Conservation (phyloP, 2,888 invertebrate genomes). For the Oxytorus armatus region DNA sequence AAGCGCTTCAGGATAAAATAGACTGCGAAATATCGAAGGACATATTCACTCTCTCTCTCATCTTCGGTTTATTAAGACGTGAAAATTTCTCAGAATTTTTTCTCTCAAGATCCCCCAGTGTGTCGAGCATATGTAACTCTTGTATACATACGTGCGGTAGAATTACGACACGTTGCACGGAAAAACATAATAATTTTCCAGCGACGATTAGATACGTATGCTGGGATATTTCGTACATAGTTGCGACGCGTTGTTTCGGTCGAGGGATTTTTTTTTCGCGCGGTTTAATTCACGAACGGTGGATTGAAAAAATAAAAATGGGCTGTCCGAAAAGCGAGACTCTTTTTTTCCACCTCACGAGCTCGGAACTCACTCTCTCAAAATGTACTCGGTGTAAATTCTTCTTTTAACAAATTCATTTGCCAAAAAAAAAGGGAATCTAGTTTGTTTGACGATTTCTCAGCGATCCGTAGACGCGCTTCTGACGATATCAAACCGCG, state of each 20-base stretch:
- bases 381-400: too few species aligned
- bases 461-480: slow-evolving; percentile 13
- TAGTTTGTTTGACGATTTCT: too few species aligned
- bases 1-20: slow-evolving; percentile 8
- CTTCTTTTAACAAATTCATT: too few species aligned
- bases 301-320: too few species aligned
- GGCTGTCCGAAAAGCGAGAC: too few species aligned
- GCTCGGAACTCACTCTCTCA: too few species aligned
- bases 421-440: too few species aligned
- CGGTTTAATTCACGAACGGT: too few species aligned
- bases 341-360: too few species aligned
- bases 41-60: slow-evolving; percentile 29
- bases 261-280: slow-evolving; percentile 2
- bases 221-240: too few species aligned
- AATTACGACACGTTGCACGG: slow-evolving; percentile 23
- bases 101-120: slow-evolving; percentile 1
- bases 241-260: too few species aligned
- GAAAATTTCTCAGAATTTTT: slow-evolving; percentile 63
- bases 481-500: slow-evolving; percentile 27
- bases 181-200: slow-evolving; percentile 24
- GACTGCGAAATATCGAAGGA: slow-evolving; percentile 60
- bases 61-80: slow-evolving; percentile 24
- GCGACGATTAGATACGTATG: too few species aligned
- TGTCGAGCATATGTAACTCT: slow-evolving; percentile 31
- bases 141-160: slow-evolving; percentile 6